Percentiles rank a stretch among this genome's conserved stretches.
Conservation (phyloP, 2,888 invertebrate genomes). For the Trichogramma dendrolimi region DNA sequence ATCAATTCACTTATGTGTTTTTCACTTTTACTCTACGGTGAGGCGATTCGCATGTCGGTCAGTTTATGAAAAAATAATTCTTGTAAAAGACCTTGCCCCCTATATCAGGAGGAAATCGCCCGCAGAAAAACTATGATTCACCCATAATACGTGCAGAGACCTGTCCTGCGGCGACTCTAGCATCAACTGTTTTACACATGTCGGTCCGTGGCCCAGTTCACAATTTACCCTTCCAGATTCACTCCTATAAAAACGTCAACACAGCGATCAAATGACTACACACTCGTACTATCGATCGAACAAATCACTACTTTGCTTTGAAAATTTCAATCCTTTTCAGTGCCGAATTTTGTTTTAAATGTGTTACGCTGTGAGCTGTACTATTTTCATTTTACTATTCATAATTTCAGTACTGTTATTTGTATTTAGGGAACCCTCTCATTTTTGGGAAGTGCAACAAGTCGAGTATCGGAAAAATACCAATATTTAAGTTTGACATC, state of each 20-base stretch:
- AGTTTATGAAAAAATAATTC: too few species aligned
- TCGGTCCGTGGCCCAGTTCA: conserved; percentile 50
- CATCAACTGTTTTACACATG: conserved; percentile 2
- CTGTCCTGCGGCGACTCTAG: too few species aligned
- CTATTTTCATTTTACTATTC: conserved; percentile 35
- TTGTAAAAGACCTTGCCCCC: conserved; percentile 37
- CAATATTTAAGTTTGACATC: too few species aligned
- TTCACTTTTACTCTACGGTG: too few species aligned
- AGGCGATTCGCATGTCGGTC: too few species aligned
- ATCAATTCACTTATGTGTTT: too few species aligned
- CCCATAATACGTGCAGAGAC: too few species aligned
- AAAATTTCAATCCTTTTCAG: neutral
- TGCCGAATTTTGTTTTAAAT: conserved; percentile 10
- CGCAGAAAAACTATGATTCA: conserved; percentile 17
- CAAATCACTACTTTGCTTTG: neutral
- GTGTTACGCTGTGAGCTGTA: conserved; percentile 35
- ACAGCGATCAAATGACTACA: conserved; percentile 37
- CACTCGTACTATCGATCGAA: conserved; percentile 4
- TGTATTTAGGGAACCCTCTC: conserved; percentile 39
- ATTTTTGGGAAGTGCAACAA: conserved; percentile 36
- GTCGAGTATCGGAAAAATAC: conserved; percentile 12
- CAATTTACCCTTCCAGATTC: conserved; percentile 42
- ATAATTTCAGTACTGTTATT: conserved; percentile 34
- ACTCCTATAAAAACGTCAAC: conserved; percentile 42
- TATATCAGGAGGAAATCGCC: conserved; percentile 36